These are phyloP conservation scores for Bubalus kerabau DNA, from an alignment of 2,113 vertebrate genomes.

Conservation along the genomic window DNA sequence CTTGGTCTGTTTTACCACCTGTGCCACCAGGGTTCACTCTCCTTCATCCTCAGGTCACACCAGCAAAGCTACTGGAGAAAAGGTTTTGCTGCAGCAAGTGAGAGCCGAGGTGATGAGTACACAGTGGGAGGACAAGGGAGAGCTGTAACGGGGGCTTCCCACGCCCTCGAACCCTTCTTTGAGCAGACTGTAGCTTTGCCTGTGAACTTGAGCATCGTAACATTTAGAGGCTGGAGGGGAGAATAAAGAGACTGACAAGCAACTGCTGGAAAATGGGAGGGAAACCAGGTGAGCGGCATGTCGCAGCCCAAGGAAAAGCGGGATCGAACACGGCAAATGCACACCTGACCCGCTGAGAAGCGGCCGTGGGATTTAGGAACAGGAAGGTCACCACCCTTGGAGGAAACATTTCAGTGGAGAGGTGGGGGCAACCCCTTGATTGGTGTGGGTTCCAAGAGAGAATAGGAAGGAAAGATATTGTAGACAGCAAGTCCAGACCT, in stretches of 20 bases:
- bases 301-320: background rate
- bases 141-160: background rate
- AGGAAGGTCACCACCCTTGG: background rate
- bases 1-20: background rate
- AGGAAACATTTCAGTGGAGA: background rate
- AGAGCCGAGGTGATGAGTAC: background rate
- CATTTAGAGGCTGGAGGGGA: background rate
- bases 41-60: background rate
- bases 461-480: background rate
- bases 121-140: background rate
- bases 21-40: background rate
- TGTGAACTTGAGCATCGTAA: background rate
- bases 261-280: background rate
- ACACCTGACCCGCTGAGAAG: background rate
- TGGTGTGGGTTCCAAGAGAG: background rate
- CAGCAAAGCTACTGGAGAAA: background rate
- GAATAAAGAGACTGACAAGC: background rate
- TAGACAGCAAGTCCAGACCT: background rate
- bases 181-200: background rate
- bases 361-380: background rate
- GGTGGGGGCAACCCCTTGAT: background rate
- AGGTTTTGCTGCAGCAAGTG: background rate
- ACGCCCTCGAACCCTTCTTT: background rate
- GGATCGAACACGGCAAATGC: background rate
- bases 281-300: background rate